Evolutionary conservation across 2,113 vertebrate species (phyloP).

Genomic region (Xenopus tropicalis): UCB_Xtro_10.0 CM004445.2:91337501-91338000

Average conservation of each 20-base stretch:
- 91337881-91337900: conserved; percentile 83
- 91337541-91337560: neutral
- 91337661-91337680: conserved; percentile 50
- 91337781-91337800: too few relatives aligned
- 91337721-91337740: too few relatives aligned
- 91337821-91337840: conserved; percentile 1
- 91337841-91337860: conserved; percentile 56
- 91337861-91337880: conserved; percentile 77
- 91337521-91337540: neutral
- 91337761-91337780: too few relatives aligned
- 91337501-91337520: neutral
- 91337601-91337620: neutral
- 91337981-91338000: conserved; percentile 91
- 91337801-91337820: too few relatives aligned
- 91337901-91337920: conserved; percentile 74
- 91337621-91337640: conserved; percentile 8
- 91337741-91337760: too few relatives aligned
- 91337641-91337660: neutral
- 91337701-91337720: neutral
- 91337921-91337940: conserved; percentile 76
- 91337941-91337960: conserved; percentile 83
- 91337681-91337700: neutral
- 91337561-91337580: neutral
- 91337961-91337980: conserved; percentile 82
- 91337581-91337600: neutral